Conservation (phyloP, 2,113 vertebrate genomes). For the Tauraco erythrolophus region DNA sequence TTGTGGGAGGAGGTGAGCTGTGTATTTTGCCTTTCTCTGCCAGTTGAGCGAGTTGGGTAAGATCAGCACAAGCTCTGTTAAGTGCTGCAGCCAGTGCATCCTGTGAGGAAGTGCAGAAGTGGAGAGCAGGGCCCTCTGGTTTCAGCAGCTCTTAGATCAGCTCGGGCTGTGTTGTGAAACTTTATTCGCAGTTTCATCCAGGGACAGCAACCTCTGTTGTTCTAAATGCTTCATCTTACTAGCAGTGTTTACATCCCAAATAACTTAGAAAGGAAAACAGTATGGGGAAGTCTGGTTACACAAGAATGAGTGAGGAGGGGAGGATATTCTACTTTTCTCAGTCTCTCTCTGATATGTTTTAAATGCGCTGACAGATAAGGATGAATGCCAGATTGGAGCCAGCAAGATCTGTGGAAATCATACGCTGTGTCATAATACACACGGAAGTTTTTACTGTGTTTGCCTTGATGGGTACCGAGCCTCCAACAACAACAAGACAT, state of each 20-base stretch:
- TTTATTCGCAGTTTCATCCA: background rate
- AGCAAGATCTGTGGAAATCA: slow-evolving; percentile 89
- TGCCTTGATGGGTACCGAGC: slow-evolving; percentile 89
- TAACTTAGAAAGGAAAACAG: background rate
- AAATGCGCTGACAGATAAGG: slow-evolving; percentile 84
- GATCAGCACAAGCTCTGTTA: background rate
- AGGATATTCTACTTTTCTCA: background rate
- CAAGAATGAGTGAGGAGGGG: background rate
- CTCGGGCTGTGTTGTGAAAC: background rate
- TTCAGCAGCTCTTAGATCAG: background rate
- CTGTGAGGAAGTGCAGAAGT: accelerated
- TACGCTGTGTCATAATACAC: slow-evolving; percentile 90
- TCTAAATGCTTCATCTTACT: background rate
- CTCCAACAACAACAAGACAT: slow-evolving; percentile 86
- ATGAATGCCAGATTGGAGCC: slow-evolving; percentile 89
- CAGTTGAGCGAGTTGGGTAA: background rate
- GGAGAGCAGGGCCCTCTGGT: background rate
- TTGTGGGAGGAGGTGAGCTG: background rate
- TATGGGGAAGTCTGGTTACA: background rate
- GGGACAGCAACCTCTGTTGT: background rate
- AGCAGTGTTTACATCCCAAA: background rate
- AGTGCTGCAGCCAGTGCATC: too few species aligned
- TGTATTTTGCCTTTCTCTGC: background rate
- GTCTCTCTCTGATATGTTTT: slow-evolving; percentile 8
- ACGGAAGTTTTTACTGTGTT: slow-evolving; percentile 91